Evolutionary conservation across 2,888 invertebrate species (phyloP).

Genomic region (Orthosia cruda): DNA sequence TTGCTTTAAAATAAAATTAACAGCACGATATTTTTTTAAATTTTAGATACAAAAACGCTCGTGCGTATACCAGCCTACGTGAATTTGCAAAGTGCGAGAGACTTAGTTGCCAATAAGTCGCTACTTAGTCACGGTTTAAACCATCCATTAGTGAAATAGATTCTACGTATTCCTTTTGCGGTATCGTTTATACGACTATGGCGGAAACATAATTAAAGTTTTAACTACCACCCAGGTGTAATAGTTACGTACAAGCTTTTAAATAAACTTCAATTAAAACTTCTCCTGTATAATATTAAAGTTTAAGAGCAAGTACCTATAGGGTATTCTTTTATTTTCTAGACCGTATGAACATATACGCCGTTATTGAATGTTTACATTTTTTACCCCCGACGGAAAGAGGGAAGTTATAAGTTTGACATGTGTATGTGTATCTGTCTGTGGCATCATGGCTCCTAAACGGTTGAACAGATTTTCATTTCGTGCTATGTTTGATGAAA

Average conservation of each 20-base stretch:
- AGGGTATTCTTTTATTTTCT: background rate
- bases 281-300: background rate
- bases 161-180: conserved; percentile 18
- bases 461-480: no score
- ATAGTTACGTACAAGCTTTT: conserved; percentile 1
- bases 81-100: background rate
- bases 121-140: conserved; percentile 25
- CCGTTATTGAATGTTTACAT: no score
- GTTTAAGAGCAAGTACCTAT: background rate
- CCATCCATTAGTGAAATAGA: conserved; percentile 37
- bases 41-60: background rate
- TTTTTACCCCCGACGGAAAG: no score
- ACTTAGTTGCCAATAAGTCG: conserved; percentile 18
- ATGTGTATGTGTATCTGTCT: no score
- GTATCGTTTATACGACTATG: background rate
- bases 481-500: no score
- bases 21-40: no score
- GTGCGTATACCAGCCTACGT: background rate
- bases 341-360: background rate
- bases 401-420: no score
- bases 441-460: no score
- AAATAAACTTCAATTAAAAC: conserved; percentile 25
- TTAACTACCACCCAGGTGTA: conserved; percentile 1
- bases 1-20: no score
- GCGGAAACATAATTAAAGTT: conserved; percentile 15